Percentiles rank a stretch among this genome's conserved stretches.
These are phyloP conservation scores for Parnassius glacialis DNA, from an alignment of 2,888 invertebrate species.

Conservation along the genomic window DNA sequence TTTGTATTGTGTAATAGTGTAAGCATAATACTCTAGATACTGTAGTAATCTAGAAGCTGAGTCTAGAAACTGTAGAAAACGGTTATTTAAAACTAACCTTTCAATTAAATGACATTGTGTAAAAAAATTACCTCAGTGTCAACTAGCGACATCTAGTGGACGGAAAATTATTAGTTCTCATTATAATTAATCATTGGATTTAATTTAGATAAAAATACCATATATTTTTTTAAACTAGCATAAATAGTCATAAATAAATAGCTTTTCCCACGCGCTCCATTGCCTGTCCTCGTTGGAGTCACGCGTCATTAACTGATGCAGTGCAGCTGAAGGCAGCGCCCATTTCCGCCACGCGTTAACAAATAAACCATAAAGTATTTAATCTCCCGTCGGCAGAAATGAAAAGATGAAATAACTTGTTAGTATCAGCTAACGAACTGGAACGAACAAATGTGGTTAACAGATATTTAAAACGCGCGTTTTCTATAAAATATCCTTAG, in stretches of 20 bases:
- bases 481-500: too few species aligned
- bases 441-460: conserved; percentile 4
- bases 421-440: conserved; percentile 31
- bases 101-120: too few species aligned
- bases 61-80: too few species aligned
- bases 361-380: conserved; percentile 45
- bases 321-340: conserved; percentile 56
- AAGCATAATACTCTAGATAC: too few species aligned
- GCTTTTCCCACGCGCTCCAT: conserved; percentile 62
- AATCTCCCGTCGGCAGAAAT: conserved; percentile 29
- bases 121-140: too few species aligned
- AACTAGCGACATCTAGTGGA: too few species aligned
- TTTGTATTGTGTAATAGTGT: too few species aligned
- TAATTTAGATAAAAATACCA: conserved; percentile 20
- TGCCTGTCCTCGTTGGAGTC: conserved; percentile 49
- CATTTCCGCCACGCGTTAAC: conserved; percentile 66
- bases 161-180: too few species aligned
- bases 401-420: conserved; percentile 15
- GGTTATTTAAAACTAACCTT: too few species aligned
- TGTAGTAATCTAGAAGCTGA: too few species aligned
- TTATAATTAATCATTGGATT: conserved; percentile 15
- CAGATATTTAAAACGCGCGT: neutral
- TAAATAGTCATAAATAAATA: too few species aligned
- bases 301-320: conserved; percentile 59
- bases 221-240: conserved; percentile 28